Evolutionary conservation across 2,888 invertebrate genomes (phyloP).

Genomic region (Scaptomyza parva): DNA sequence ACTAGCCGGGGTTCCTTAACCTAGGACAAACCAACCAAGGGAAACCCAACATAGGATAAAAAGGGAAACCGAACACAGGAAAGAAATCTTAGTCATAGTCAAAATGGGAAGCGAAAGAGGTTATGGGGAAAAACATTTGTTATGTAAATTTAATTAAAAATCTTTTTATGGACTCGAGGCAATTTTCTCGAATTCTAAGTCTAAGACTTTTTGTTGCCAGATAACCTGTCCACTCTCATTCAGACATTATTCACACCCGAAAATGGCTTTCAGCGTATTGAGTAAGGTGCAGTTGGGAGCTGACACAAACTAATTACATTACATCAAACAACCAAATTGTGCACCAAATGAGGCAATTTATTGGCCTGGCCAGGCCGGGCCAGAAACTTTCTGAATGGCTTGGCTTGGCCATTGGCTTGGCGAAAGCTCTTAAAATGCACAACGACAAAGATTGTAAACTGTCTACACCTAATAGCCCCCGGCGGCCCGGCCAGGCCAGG

Average conservation of each 20-base stretch:
- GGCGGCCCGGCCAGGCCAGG: slow-evolving; percentile 27
- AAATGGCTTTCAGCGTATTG: not conserved
- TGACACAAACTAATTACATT: slow-evolving; percentile 81
- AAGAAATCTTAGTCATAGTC: not conserved
- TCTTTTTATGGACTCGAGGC: not conserved
- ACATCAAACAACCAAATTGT: slow-evolving; percentile 73
- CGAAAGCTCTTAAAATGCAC: slow-evolving; percentile 60
- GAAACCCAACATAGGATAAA: too few species aligned
- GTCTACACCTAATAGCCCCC: slow-evolving; percentile 75
- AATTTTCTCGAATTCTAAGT: not conserved
- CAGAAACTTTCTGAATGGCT: slow-evolving; percentile 45
- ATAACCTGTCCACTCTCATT: not conserved
- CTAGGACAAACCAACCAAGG: not conserved
- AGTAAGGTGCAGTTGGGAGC: slow-evolving; percentile 28
- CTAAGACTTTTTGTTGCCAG: not conserved
- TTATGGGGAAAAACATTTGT: not conserved
- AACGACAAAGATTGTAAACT: slow-evolving; percentile 75
- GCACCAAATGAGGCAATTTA: slow-evolving; percentile 74
- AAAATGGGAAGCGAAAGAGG: not conserved
- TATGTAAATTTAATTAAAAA: slow-evolving; percentile 5
- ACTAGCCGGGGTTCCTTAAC: not conserved
- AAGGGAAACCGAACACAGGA: too few species aligned
- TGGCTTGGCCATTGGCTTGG: slow-evolving; percentile 3
- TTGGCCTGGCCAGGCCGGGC: slow-evolving; percentile 34
- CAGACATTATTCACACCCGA: not conserved